Evolutionary conservation across 2,113 vertebrate species (phyloP).

Genomic region (Tor tambroides): DNA sequence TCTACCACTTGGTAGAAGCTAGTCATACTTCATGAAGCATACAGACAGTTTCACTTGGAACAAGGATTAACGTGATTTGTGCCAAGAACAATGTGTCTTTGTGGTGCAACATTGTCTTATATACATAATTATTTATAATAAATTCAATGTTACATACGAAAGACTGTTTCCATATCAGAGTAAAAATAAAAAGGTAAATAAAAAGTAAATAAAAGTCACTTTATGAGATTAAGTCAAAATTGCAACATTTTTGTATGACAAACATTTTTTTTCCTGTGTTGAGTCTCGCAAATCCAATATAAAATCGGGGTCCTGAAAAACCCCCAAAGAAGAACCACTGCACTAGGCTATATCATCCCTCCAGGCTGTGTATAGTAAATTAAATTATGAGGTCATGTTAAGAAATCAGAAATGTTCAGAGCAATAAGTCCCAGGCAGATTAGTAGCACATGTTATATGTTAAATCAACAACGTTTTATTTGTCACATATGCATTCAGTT

Average conservation of each 20-base stretch:
- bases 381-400: slow-evolving; percentile 3
- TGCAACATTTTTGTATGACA: background rate
- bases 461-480: background rate
- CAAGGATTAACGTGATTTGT: background rate
- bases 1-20: background rate
- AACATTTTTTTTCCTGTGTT: background rate
- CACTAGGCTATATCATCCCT: background rate
- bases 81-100: background rate
- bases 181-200: too few relatives aligned
- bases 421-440: background rate
- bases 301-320: background rate
- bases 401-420: background rate
- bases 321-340: background rate
- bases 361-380: background rate
- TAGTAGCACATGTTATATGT: background rate
- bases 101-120: background rate
- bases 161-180: background rate
- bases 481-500: background rate
- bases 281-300: background rate
- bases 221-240: background rate
- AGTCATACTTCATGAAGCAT: background rate
- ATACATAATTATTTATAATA: background rate
- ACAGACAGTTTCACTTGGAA: background rate
- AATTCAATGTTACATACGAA: background rate
- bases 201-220: too few relatives aligned